A percentile compares a stretch with the other conserved stretches of the same genome.
Conservation (phyloP, 2,797 vertebrate genomes). For the Helicolenus hilgendorfi region DNA sequence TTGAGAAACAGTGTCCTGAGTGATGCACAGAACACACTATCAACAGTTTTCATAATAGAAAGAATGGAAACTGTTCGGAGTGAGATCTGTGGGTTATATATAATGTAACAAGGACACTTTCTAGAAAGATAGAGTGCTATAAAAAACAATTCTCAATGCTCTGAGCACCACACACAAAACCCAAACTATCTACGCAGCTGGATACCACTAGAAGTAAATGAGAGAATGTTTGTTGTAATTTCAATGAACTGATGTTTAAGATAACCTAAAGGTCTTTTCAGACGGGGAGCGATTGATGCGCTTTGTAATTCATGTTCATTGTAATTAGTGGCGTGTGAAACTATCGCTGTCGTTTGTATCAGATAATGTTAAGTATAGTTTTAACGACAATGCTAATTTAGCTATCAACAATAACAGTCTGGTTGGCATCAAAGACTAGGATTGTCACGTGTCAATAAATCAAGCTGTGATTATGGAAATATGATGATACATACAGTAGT, state of each 20-base stretch:
- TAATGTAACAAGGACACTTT: not conserved
- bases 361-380: too few relatives aligned
- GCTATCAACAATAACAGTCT: too few relatives aligned
- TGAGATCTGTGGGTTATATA: not conserved
- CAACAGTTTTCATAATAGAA: too few relatives aligned
- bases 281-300: too few relatives aligned
- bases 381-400: not conserved
- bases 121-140: not conserved
- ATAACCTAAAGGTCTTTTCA: not conserved
- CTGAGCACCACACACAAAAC: not conserved
- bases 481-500: too few relatives aligned
- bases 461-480: not conserved
- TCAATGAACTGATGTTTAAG: not conserved
- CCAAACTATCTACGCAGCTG: not conserved
- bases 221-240: not conserved
- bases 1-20: not conserved
- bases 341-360: too few relatives aligned
- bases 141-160: not conserved
- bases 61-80: not conserved
- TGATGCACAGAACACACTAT: not conserved
- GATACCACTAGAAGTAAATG: not conserved
- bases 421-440: too few relatives aligned
- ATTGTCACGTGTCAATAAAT: not conserved
- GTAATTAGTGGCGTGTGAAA: too few relatives aligned
- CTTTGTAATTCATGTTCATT: too few relatives aligned